phyloP scores from a whole-genome alignment of 2,797 vertebrate genomes.

The Pipistrellus kuhlii region DNA sequence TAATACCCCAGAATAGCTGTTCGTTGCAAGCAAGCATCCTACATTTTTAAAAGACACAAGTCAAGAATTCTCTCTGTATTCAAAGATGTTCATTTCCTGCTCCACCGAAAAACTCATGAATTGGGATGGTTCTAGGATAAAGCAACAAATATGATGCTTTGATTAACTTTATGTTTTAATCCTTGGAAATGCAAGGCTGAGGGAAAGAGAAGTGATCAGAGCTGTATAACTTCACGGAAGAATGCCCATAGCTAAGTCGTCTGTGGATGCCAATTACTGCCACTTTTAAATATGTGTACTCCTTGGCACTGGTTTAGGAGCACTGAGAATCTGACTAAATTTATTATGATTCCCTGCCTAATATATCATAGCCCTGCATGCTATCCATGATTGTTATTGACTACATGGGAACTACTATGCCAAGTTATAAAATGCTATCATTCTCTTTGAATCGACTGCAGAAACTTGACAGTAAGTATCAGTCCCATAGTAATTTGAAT shows the following conservation, averaged over 20 bases:
- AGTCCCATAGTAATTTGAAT: background rate
- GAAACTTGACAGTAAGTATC: background rate
- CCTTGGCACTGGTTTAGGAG: background rate
- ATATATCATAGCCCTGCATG: background rate
- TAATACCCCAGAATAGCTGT: background rate
- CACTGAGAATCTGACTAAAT: background rate
- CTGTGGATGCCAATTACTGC: background rate
- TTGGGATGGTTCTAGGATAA: background rate
- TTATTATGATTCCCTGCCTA: background rate
- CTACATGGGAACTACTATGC: background rate
- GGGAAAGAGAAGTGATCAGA: background rate
- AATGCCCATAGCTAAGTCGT: background rate
- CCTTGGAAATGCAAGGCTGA: background rate
- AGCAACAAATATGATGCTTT: background rate
- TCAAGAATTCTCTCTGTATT: slow-evolving; percentile 18
- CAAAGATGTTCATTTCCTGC: background rate
- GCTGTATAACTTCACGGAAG: background rate
- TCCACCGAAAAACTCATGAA: background rate
- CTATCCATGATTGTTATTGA: background rate
- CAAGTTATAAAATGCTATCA: background rate
- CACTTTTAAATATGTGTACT: background rate
- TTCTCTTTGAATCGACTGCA: slow-evolving; percentile 17
- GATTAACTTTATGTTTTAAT: background rate
- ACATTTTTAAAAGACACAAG: background rate
- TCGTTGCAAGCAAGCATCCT: background rate